Base-by-base conservation (phyloP, 1,140 invertebrate genomes). In the Pseudomyrmex gracilis region DNA sequence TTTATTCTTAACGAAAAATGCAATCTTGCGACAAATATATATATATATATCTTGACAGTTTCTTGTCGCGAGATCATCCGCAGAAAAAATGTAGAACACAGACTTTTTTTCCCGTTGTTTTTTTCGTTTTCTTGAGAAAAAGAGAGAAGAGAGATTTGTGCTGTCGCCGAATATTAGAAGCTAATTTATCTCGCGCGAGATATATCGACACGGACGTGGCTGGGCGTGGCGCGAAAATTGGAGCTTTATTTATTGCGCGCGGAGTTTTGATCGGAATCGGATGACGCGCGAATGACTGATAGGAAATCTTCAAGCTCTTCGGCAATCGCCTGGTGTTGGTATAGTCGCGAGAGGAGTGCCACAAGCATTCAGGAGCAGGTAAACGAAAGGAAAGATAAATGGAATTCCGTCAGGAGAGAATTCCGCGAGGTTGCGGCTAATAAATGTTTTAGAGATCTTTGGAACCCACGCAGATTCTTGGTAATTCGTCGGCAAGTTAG, bases 211-310 rank as follows among this genome's bases (percentile, higher is more conserved):
- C 73, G 60, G 87, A 61, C 67, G 34, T 34, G 58, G 68, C 43
- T 67, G 70, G 53, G 47, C 13, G 24, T 24, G 76, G 49, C 49
- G 71, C 58, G 60, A 82, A 82, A 87, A 89, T 89, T 74, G 85
- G 55, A 80, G 67, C 67, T 87, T 89, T 90, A 87, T 90, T 90
- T 90, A 90, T 90, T 83, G 71, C 85, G 71, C 85, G 17, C 43
- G 9, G 76, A 84, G 71, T 89, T 89, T 87, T 82, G 89, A 86
- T 90, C 78, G 83, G 34, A 87, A 87, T 83, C 77, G 73, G 45
- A 73, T 89, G 71, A 3, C 83, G 68, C 76, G 60, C 55, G 83
- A 82, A 87, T 86, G 83, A 89, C 70, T 83, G 83, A 90, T 83
- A 85, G 85, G 77, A 87, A 89, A 87, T 87, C 78, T 77, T 73